Evolutionary conservation across 2,888 invertebrate species (phyloP).

Genomic region (Euclidia mi): DNA sequence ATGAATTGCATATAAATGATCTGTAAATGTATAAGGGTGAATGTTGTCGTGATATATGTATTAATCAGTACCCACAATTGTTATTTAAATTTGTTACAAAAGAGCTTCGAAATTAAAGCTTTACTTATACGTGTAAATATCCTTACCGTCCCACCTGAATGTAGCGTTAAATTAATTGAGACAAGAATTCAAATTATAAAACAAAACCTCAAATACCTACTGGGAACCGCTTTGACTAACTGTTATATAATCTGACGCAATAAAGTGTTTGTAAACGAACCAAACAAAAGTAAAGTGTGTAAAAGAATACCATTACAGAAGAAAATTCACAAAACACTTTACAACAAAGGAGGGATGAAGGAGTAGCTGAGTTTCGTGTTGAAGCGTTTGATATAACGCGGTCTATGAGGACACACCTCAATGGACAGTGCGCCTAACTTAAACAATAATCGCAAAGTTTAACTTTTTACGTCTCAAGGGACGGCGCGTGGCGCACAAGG

Average conservation of each 20-base stretch:
- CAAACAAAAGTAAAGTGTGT: slow-evolving; percentile 27
- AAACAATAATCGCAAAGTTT: slow-evolving; percentile 58
- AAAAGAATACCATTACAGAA: slow-evolving; percentile 34
- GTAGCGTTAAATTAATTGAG: no score
- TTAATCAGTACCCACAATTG: no score
- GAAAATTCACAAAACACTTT: slow-evolving; percentile 34
- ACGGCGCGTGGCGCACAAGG: slow-evolving; percentile 27
- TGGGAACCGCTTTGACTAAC: neutral
- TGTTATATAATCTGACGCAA: neutral
- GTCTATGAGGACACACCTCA: slow-evolving; percentile 46
- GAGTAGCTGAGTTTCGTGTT: slow-evolving; percentile 31
- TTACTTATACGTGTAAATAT: no score
- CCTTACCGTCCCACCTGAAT: no score
- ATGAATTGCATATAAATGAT: slow-evolving; percentile 2
- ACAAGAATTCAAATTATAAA: no score
- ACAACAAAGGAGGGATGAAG: slow-evolving; percentile 37
- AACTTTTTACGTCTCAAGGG: slow-evolving; percentile 56
- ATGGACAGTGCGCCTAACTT: slow-evolving; percentile 50
- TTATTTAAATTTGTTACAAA: no score
- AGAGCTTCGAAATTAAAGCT: no score
- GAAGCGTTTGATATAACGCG: slow-evolving; percentile 42
- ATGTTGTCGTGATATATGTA: no score
- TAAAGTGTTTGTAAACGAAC: slow-evolving; percentile 13
- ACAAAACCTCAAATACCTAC: neutral
- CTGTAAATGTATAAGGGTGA: neutral